phyloP scores from a whole-genome alignment of 2,797 vertebrate genomes.

The Dendrocincla tyrannina region DNA sequence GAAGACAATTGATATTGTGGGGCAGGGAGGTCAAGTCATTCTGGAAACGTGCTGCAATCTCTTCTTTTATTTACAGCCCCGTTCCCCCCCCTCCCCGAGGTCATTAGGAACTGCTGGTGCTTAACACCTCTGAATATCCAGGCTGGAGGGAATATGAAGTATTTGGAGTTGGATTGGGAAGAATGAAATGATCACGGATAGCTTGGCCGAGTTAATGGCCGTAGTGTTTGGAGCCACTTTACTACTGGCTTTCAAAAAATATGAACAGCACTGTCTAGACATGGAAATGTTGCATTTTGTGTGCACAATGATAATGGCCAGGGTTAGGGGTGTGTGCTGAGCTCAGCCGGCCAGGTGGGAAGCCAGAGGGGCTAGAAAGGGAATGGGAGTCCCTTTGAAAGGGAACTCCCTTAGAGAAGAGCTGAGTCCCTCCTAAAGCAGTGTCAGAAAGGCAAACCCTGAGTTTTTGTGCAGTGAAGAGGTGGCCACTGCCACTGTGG shows the following conservation, averaged over 20 bases:
- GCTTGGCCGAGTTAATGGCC: conserved; percentile 24
- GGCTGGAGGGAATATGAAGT: conserved; percentile 7
- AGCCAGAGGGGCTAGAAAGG: not conserved
- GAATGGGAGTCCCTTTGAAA: not conserved
- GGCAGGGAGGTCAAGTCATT: conserved; percentile 65
- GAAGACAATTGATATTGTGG: conserved; percentile 70
- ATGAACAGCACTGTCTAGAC: not conserved
- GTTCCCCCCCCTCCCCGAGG: not conserved
- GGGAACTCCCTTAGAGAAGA: not conserved
- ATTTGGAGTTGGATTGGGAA: not conserved
- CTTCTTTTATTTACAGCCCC: conserved; percentile 42
- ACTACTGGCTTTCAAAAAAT: conserved; percentile 28
- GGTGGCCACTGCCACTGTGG: not conserved
- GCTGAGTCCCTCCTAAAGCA: not conserved
- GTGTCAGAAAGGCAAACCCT: conserved; percentile 13
- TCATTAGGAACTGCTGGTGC: conserved; percentile 30
- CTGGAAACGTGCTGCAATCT: conserved; percentile 48
- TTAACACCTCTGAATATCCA: conserved; percentile 33
- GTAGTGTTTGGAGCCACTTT: not conserved
- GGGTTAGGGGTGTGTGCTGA: not conserved
- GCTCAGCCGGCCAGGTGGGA: not conserved
- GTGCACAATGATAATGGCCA: not conserved
- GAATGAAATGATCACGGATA: conserved; percentile 4
- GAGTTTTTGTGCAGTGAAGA: not conserved
- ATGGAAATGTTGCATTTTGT: not conserved